phyloP scores from a whole-genome alignment of 2,888 invertebrate species.

The Caenorhabditis sp. region DNA sequence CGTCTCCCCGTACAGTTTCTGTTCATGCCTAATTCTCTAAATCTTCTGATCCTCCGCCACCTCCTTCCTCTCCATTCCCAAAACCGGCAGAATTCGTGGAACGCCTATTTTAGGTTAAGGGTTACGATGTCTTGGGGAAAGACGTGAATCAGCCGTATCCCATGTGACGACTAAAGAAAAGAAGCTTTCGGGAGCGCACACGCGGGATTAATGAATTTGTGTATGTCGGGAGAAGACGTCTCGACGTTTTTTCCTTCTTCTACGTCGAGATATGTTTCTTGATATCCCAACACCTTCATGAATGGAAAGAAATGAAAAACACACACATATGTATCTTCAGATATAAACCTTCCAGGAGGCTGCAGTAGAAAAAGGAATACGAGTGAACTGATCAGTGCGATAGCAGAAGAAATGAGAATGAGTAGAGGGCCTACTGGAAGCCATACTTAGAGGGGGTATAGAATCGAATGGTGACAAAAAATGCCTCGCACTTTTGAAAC shows the following conservation, averaged over 20 bases:
- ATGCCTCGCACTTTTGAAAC: conserved; percentile 3
- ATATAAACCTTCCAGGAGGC: conserved; percentile 2
- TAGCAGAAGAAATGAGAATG: conserved; percentile 30
- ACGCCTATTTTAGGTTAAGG: conserved; percentile 14
- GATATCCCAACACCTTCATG: conserved; percentile 25
- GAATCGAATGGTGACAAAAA: conserved; percentile 10
- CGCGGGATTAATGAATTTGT: conserved; percentile 59
- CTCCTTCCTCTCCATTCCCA: background rate
- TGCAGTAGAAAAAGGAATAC: conserved; percentile 5
- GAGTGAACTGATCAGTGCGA: conserved; percentile 3
- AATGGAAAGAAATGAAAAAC: conserved; percentile 11
- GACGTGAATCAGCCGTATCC: conserved; percentile 51
- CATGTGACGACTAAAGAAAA: conserved; percentile 39
- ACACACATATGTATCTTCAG: conserved; percentile 24
- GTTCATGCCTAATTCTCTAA: no score
- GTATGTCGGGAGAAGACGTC: conserved; percentile 36
- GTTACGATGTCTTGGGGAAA: conserved; percentile 8
- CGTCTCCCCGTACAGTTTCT: no score
- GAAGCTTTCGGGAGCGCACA: conserved; percentile 45
- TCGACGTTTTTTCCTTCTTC: conserved; percentile 35
- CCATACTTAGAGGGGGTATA: background rate
- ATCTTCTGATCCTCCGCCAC: background rate
- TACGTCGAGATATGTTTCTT: conserved; percentile 55
- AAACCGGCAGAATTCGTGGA: conserved; percentile 3
- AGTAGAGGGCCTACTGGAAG: conserved; percentile 8